These are phyloP conservation scores for Tuta absoluta DNA, from an alignment of 2,888 invertebrate species.

Conservation along the genomic window DNA sequence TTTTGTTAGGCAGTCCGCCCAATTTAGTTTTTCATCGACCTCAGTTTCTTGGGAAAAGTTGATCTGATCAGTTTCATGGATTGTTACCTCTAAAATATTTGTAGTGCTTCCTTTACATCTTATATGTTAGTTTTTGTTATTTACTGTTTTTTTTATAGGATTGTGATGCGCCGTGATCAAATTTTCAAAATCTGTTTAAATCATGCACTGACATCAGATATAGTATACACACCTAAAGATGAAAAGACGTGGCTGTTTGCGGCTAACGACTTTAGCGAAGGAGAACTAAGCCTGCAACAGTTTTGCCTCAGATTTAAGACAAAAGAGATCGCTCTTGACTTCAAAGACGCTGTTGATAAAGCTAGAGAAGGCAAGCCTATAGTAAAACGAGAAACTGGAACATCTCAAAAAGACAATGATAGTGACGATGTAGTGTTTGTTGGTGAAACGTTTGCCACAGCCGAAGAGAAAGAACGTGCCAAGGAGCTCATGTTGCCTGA, in stretches of 20 bases:
- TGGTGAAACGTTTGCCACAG: constrained; percentile 82
- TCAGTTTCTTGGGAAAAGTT: too few species aligned
- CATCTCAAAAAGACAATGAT: constrained; percentile 35
- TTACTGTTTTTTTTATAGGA: constrained; percentile 69
- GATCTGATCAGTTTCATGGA: too few species aligned
- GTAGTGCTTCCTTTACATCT: too few species aligned
- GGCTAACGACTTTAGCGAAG: constrained; percentile 93
- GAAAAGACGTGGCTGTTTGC: constrained; percentile 93
- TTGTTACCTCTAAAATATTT: too few species aligned
- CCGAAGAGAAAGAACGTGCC: constrained; percentile 84
- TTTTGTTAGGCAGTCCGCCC: too few species aligned
- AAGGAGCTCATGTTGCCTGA: constrained; percentile 85
- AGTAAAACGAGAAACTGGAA: constrained; percentile 31
- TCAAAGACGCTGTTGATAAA: constrained; percentile 85
- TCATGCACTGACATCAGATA: constrained; percentile 85
- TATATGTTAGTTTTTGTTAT: neutral
- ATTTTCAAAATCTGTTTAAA: constrained; percentile 94
- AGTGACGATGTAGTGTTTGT: constrained; percentile 83
- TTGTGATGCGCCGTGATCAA: constrained; percentile 96
- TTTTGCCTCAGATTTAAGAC: constrained; percentile 92
- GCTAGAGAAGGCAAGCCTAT: constrained; percentile 68
- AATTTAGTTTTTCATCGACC: too few species aligned
- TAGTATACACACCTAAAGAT: constrained; percentile 87
- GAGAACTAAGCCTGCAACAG: constrained; percentile 86
- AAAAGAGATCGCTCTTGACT: constrained; percentile 87